Percentiles rank a stretch among this genome's conserved stretches.
These are phyloP conservation scores for Harpalus rubripes DNA, from an alignment of 2,888 invertebrate genomes.

Conservation along the genomic window DNA sequence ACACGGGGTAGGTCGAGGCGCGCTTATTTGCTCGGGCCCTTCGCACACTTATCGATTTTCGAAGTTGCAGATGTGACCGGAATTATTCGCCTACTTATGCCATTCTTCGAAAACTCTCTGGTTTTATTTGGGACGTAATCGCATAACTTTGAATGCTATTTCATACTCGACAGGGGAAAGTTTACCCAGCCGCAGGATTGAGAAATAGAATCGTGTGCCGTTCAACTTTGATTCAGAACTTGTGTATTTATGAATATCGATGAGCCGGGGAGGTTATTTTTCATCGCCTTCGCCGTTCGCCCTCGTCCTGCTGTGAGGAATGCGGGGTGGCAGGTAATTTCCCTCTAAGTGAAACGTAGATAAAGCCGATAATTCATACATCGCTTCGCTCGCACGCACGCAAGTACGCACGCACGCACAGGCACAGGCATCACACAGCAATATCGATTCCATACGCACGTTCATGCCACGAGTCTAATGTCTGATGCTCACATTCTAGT, in stretches of 20 bases:
- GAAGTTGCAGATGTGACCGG: conserved; percentile 74
- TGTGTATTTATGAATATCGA: conserved; percentile 66
- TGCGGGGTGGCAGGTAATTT: conserved; percentile 23
- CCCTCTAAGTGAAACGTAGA: conserved; percentile 33
- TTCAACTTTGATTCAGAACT: conserved; percentile 66
- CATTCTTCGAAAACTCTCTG: conserved; percentile 69
- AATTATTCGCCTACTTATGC: conserved; percentile 72
- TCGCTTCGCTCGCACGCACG: conserved; percentile 1
- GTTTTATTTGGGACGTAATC: conserved; percentile 71
- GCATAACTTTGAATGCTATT: conserved; percentile 74
- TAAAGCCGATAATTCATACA: conserved; percentile 39
- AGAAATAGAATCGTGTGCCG: conserved; percentile 66
- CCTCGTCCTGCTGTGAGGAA: not conserved
- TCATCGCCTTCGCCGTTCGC: conserved; percentile 14
- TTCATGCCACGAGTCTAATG: conserved; percentile 32
- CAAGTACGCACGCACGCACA: not conserved
- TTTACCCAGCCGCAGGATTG: conserved; percentile 67
- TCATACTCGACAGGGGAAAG: conserved; percentile 70
- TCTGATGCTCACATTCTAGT: conserved; percentile 24
- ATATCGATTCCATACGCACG: conserved; percentile 23
- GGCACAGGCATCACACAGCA: not conserved
- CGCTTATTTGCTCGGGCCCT: conserved; percentile 60
- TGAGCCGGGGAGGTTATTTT: conserved; percentile 55
- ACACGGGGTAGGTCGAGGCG: not conserved
- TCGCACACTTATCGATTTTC: conserved; percentile 72